These are phyloP conservation scores for Drosophila setifemur DNA, from an alignment of 1,140 invertebrate species.

Conservation along the genomic window DNA sequence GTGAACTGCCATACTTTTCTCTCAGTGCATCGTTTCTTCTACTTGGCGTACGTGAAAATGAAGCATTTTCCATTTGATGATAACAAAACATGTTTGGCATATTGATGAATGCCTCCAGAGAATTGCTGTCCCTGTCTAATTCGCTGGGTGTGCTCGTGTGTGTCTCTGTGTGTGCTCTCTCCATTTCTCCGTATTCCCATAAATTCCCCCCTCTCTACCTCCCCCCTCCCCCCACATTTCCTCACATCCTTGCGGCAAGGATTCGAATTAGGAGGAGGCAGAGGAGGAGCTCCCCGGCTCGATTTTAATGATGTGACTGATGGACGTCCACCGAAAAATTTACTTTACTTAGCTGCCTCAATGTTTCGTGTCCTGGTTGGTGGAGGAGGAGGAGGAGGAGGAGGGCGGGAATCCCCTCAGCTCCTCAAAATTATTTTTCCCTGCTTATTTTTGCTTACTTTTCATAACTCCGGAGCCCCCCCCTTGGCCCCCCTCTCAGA, in stretches of 20 bases:
- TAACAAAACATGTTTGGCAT: constrained; percentile 80
- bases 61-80: constrained; percentile 79
- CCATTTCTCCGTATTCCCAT: not conserved
- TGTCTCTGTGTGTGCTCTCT: not conserved
- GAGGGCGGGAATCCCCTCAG: too few relatives aligned
- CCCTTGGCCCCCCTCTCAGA: too few relatives aligned
- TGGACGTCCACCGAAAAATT: constrained; percentile 50
- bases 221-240: constrained; percentile 5
- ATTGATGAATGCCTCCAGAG: constrained; percentile 77
- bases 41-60: constrained; percentile 71
- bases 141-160: constrained; percentile 3
- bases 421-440: constrained; percentile 45
- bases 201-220: not conserved
- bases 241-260: constrained; percentile 65
- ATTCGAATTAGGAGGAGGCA: constrained; percentile 70
- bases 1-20: too few relatives aligned
- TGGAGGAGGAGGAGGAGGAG: too few relatives aligned
- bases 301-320: constrained; percentile 79
- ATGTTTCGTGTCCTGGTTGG: constrained; percentile 1
- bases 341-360: not conserved
- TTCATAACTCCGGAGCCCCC: constrained; percentile 16
- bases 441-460: constrained; percentile 26
- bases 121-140: constrained; percentile 51
- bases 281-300: constrained; percentile 28
- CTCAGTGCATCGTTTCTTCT: not conserved